Percentiles rank a stretch among this genome's conserved stretches.
Evolutionary conservation across 1,140 invertebrate species (phyloP).

Genomic region (Metaphire vulgaris): DNA sequence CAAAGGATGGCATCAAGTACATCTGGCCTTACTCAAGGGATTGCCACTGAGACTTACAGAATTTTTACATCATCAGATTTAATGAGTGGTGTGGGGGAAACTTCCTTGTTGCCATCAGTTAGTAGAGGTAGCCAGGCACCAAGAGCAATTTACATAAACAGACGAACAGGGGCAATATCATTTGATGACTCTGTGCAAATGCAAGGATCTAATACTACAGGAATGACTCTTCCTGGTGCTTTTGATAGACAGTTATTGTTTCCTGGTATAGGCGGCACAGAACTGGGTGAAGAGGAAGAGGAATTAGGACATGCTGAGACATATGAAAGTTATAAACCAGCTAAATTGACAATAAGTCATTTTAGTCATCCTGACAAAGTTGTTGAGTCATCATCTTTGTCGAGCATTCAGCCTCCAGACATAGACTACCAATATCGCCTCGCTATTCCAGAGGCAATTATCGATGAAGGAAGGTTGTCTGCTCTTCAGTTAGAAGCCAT

Average conservation of each 20-base stretch:
- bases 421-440: slow-evolving; percentile 87
- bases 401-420: slow-evolving; percentile 90
- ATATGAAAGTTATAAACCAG: slow-evolving; percentile 94
- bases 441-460: slow-evolving; percentile 74
- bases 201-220: not conserved
- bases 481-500: slow-evolving; percentile 95
- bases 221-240: not conserved
- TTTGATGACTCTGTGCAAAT: not conserved
- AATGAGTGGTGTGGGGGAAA: not conserved
- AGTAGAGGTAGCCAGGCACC: too few species aligned
- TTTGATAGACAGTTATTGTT: not conserved
- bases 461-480: slow-evolving; percentile 78
- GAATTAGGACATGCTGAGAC: slow-evolving; percentile 96
- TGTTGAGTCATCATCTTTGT: slow-evolving; percentile 94
- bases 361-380: slow-evolving; percentile 97
- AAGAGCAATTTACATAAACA: too few species aligned
- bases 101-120: not conserved
- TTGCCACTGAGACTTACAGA: too few species aligned
- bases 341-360: slow-evolving; percentile 90
- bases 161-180: not conserved
- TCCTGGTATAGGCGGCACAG: slow-evolving; percentile 57
- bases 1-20: too few species aligned
- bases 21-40: too few species aligned
- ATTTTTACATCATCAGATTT: too few species aligned
- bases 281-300: slow-evolving; percentile 78